phyloP scores from a whole-genome alignment of 2,797 vertebrate species.

The Coendou prehensilis region DNA sequence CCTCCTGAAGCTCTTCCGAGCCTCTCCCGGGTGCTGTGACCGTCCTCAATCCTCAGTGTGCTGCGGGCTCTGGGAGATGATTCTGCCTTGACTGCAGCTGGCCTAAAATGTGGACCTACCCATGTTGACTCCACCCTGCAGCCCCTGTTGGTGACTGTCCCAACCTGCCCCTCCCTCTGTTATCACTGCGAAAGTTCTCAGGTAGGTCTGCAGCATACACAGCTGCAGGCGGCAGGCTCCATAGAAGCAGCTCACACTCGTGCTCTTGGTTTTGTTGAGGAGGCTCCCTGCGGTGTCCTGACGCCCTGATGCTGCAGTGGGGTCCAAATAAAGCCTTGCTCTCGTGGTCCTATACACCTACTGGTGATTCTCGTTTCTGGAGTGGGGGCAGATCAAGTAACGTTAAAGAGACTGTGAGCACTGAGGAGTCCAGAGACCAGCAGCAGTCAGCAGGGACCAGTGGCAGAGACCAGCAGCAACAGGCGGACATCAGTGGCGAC shows the following conservation, averaged over 20 bases:
- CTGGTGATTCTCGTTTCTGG: background rate
- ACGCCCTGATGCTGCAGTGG: background rate
- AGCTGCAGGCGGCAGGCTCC: background rate
- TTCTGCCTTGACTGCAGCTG: background rate
- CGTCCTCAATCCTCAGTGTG: background rate
- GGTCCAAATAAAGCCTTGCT: background rate
- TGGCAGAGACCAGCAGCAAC: background rate
- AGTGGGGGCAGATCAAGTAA: background rate
- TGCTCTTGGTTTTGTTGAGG: background rate
- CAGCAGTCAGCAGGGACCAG: background rate
- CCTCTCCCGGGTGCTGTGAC: background rate
- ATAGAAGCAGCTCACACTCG: background rate
- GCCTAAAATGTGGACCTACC: too few relatives aligned
- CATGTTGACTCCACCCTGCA: background rate
- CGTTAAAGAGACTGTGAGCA: background rate
- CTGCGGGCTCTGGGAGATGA: background rate
- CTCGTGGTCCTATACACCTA: background rate
- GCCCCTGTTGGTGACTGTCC: background rate
- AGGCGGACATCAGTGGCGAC: background rate
- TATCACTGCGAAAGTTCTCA: background rate
- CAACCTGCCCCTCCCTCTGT: background rate
- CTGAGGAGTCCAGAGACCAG: background rate
- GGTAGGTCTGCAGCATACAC: background rate
- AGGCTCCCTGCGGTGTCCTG: background rate
- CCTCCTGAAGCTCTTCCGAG: background rate